These are phyloP conservation scores for Chunga burmeisteri DNA, from an alignment of 2,113 vertebrate species.

Conservation along the genomic window DNA sequence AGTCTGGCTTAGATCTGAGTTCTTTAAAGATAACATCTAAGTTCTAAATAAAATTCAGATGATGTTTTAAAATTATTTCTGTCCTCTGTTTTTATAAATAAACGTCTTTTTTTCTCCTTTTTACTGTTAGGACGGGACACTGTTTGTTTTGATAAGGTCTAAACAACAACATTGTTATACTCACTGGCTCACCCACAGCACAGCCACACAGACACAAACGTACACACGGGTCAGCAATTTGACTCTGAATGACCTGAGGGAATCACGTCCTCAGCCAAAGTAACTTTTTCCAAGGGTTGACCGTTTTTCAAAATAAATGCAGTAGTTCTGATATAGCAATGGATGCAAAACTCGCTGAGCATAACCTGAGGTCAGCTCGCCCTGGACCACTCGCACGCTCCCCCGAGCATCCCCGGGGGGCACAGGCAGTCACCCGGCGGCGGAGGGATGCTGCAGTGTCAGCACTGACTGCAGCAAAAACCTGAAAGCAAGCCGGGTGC, in stretches of 20 bases:
- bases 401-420: not conserved
- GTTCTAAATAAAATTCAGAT: not conserved
- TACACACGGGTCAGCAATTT: fast-evolving
- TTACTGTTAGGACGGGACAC: too few species aligned
- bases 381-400: not conserved
- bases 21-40: not conserved
- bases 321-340: not conserved
- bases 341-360: not conserved
- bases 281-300: not conserved
- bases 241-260: not conserved
- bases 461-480: too few species aligned
- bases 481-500: not conserved
- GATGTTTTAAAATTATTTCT: not conserved
- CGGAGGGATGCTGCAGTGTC: not conserved
- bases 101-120: not conserved
- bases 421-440: too few species aligned
- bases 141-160: not conserved
- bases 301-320: not conserved
- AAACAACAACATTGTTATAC: not conserved
- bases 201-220: too few species aligned
- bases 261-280: not conserved
- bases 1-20: not conserved
- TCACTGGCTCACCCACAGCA: not conserved
- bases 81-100: not conserved
- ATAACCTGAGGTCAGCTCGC: not conserved